These are phyloP conservation scores for Montifringilla adamsi DNA, from an alignment of 2,113 vertebrate genomes.

Conservation along the genomic window DNA sequence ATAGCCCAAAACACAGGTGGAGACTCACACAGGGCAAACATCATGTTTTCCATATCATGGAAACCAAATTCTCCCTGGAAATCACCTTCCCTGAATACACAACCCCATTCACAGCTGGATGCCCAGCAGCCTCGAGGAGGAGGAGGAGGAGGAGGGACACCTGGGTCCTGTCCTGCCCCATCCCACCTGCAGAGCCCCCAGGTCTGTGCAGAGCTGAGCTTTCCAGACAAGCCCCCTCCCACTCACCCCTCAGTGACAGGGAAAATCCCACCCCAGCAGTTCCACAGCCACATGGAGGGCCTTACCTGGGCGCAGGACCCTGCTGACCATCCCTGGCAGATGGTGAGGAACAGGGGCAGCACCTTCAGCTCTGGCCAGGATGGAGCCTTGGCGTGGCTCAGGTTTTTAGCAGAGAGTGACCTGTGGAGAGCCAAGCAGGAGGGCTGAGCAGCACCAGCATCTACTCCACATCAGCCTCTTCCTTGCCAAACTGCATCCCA, in stretches of 20 bases:
- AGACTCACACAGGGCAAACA: not conserved
- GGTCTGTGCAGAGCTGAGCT: not conserved
- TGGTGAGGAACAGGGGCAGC: constrained; percentile 86
- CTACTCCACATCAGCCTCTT: not conserved
- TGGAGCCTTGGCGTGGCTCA: constrained; percentile 89
- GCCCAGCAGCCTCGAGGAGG: not conserved
- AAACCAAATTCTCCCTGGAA: not conserved
- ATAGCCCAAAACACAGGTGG: not conserved
- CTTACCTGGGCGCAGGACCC: constrained; percentile 89
- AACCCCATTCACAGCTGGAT: not conserved
- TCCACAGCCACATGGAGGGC: rapidly evolving
- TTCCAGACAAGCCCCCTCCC: not conserved
- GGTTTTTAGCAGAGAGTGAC: constrained; percentile 88
- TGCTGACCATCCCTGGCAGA: constrained; percentile 92
- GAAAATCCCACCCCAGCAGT: not conserved
- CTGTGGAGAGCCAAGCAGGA: constrained; percentile 43
- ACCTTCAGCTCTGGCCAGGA: constrained; percentile 90
- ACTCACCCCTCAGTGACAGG: too few species aligned
- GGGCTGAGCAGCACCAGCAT: not conserved
- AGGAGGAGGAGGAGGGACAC: not conserved
- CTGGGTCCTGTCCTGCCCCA: not conserved
- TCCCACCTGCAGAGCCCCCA: not conserved
- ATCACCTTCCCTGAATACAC: not conserved
- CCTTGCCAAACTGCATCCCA: not conserved
- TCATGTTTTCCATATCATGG: rapidly evolving